Conservation (phyloP, 1,140 invertebrate genomes). For the Trichoplusia ni region DNA sequence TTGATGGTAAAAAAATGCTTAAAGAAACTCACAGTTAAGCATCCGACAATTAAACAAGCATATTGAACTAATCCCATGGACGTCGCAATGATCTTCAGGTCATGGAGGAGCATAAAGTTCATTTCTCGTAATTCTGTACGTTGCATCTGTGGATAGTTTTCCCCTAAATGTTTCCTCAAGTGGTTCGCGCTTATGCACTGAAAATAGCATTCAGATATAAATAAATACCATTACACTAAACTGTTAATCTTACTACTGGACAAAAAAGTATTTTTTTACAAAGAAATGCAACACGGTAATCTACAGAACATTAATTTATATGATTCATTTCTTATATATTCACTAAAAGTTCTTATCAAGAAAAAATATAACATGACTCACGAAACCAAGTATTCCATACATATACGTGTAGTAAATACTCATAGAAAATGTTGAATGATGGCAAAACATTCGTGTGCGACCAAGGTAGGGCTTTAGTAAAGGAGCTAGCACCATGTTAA, state of each 20-base stretch:
- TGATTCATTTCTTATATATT: no score
- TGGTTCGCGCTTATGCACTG: constrained; percentile 56
- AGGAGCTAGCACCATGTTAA: constrained; percentile 51
- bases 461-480: constrained; percentile 57
- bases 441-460: constrained; percentile 51
- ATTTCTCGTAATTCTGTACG: constrained; percentile 5
- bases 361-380: no score
- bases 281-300: no score
- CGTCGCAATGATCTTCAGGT: constrained; percentile 59
- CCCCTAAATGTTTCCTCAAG: constrained; percentile 54
- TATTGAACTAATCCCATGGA: constrained; percentile 63
- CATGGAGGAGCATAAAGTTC: constrained; percentile 53
- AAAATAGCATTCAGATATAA: constrained; percentile 39
- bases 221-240: no score
- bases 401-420: constrained; percentile 55
- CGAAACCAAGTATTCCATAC: constrained; percentile 60
- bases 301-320: no score
- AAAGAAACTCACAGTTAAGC: constrained; percentile 60
- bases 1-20: no score
- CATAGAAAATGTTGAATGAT: constrained; percentile 50
- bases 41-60: constrained; percentile 55
- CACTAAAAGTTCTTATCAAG: no score
- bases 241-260: no score
- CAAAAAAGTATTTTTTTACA: no score
- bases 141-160: constrained; percentile 25